Evolutionary conservation across 2,797 vertebrate genomes (phyloP), one percentile per base, ranked within the genome.

Genomic region (Ceryle rudis): DNA sequence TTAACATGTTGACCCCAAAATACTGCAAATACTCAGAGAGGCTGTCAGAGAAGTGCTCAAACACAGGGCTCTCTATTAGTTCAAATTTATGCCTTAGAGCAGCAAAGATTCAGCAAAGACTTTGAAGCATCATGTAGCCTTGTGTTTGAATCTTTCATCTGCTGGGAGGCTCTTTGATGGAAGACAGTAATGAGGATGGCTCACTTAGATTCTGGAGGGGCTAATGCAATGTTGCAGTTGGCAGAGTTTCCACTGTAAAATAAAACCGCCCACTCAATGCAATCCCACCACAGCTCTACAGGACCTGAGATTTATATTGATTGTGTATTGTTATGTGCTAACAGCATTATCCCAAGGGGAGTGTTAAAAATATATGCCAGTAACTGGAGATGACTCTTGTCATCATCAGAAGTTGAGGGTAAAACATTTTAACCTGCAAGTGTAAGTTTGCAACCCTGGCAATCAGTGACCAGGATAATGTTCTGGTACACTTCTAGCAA

Each of bases 81-180:
- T 73, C 71, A 61, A 67, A 61, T 86, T 89, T 73, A 62, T 90
- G 86, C 83, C 91, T 90, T 65, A 77, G 29, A 94, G 91, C 70
- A 92, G 69, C 67, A 81, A 52, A 94, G 54, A 96, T 92, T 87
- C 81, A 86, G 25, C 80, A 89, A 69, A 86, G 57, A 49, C 41
- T 96, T 81, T 90, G 83, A 95, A 94, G 44, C n/a, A 87, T 92
- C 91, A 90, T 10, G 5, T 80, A 93, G 75, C 2, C 4, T 88
- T 91, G 90, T 62, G 42, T 70, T 75, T 16, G 6, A 79, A 91
- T 86, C 70, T 83, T 78, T 89, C 51, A 88, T 95, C 58, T 94
- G 22, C 39, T 90, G 78, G 62, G 52, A 93, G 16, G 35, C 41
- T 86, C 21, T 86, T 89, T 84, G 55, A 39, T 77, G 55, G 41